phyloP scores from a whole-genome alignment of 1,140 invertebrate species.

The Ylistrum balloti region DNA sequence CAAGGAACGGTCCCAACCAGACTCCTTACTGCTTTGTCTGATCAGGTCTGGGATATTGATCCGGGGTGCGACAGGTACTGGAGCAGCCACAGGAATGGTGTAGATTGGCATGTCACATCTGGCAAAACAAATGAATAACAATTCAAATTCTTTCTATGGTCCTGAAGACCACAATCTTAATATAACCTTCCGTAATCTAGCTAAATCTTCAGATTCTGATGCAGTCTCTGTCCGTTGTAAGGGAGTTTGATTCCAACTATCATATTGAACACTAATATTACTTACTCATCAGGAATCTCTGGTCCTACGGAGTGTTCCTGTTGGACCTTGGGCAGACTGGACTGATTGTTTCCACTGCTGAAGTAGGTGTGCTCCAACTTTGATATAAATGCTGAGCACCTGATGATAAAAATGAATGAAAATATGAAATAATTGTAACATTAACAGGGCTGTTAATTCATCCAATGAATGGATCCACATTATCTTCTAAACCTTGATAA shows the following conservation, averaged over 20 bases:
- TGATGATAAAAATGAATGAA: conserved; percentile 58
- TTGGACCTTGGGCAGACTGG: conserved; percentile 79
- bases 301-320: conserved; percentile 67
- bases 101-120: conserved; percentile 66
- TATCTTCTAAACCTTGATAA: too few relatives aligned
- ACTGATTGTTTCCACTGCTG: conserved; percentile 84
- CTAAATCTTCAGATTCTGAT: too few relatives aligned
- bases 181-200: too few relatives aligned
- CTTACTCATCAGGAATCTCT: conserved; percentile 58
- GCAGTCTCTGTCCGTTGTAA: too few relatives aligned
- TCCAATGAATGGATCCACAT: too few relatives aligned
- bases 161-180: too few relatives aligned
- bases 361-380: conserved; percentile 94
- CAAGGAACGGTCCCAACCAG: conserved; percentile 80
- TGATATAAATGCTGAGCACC: conserved; percentile 93
- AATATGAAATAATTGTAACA: background rate
- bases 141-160: too few relatives aligned
- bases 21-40: conserved; percentile 85
- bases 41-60: conserved; percentile 86
- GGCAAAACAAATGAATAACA: conserved; percentile 41
- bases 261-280: too few relatives aligned
- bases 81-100: conserved; percentile 65
- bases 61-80: conserved; percentile 78
- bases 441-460: too few relatives aligned
- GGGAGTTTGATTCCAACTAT: too few relatives aligned